Evolutionary conservation across 2,888 invertebrate genomes (phyloP).

Genomic region (Megaustenia siamemsis): DNA sequence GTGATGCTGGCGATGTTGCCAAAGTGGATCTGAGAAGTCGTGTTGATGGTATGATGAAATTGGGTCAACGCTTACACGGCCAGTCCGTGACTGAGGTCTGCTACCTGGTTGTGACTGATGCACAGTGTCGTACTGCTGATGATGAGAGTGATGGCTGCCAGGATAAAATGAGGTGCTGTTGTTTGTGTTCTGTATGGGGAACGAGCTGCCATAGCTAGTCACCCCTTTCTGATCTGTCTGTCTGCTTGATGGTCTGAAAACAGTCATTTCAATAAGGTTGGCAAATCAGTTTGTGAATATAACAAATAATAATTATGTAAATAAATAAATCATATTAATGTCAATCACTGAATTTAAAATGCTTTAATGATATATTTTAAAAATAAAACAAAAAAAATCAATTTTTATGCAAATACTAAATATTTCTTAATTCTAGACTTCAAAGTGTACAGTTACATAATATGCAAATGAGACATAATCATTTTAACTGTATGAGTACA

Average conservation of each 20-base stretch:
- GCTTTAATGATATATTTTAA: not conserved
- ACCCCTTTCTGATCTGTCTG: constrained; percentile 45
- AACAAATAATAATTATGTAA: not conserved
- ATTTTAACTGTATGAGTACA: too few species aligned
- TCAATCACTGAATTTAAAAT: too few species aligned
- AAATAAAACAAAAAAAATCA: not conserved
- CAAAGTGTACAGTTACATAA: too few species aligned
- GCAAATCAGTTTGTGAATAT: not conserved
- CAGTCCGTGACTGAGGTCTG: constrained; percentile 47
- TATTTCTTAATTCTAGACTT: too few species aligned
- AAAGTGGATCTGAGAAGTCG: constrained; percentile 28
- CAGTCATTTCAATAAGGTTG: not conserved
- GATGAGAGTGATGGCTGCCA: constrained; percentile 29
- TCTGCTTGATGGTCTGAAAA: constrained; percentile 50
- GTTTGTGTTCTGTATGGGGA: constrained; percentile 51
- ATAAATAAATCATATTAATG: not conserved
- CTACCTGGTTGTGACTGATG: constrained; percentile 46
- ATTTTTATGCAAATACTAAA: too few species aligned
- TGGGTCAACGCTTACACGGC: not conserved
- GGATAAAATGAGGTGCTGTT: constrained; percentile 43
- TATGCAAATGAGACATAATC: too few species aligned
- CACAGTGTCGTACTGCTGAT: constrained; percentile 2
- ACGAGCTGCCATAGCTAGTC: constrained; percentile 51
- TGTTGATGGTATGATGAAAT: constrained; percentile 40
- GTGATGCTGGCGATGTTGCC: constrained; percentile 28